Percentiles rank a stretch among this genome's conserved stretches.
Conservation (phyloP, 2,888 invertebrate species). For the Melieria picta region DNA sequence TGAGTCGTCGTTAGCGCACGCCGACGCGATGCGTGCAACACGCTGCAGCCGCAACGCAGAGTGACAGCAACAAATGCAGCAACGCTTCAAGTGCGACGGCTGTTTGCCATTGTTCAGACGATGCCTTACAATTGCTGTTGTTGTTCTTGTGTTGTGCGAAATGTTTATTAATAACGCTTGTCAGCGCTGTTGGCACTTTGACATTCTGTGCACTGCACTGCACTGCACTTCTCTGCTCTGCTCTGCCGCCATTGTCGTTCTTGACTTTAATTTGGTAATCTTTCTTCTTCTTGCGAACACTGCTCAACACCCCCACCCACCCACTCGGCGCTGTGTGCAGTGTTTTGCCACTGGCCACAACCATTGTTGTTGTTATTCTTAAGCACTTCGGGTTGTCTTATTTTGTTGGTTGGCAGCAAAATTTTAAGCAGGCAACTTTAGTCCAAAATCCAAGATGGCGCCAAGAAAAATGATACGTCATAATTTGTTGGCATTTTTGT, state of each 20-base stretch:
- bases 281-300: slow-evolving; percentile 19
- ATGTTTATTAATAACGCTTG: slow-evolving; percentile 32
- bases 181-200: slow-evolving; percentile 39
- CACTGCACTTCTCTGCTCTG: slow-evolving; percentile 6
- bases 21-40: too few species aligned
- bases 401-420: slow-evolving; percentile 28
- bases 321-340: background rate
- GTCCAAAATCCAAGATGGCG: slow-evolving; percentile 47
- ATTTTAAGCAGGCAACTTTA: slow-evolving; percentile 27
- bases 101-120: too few species aligned
- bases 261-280: slow-evolving; percentile 30
- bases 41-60: too few species aligned
- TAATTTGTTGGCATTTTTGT: slow-evolving; percentile 45
- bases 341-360: background rate
- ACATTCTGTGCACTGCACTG: slow-evolving; percentile 17
- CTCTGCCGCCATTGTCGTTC: background rate
- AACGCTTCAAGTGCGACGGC: too few species aligned
- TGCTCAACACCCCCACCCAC: background rate
- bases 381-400: slow-evolving; percentile 11
- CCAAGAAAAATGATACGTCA: slow-evolving; percentile 52
- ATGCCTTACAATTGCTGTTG: too few species aligned
- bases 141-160: too few species aligned
- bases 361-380: slow-evolving; percentile 5
- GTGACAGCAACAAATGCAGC: too few species aligned
- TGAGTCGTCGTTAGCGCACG: too few species aligned